Conservation (phyloP, 2,113 vertebrate genomes). For the Parotia lawesii region DNA sequence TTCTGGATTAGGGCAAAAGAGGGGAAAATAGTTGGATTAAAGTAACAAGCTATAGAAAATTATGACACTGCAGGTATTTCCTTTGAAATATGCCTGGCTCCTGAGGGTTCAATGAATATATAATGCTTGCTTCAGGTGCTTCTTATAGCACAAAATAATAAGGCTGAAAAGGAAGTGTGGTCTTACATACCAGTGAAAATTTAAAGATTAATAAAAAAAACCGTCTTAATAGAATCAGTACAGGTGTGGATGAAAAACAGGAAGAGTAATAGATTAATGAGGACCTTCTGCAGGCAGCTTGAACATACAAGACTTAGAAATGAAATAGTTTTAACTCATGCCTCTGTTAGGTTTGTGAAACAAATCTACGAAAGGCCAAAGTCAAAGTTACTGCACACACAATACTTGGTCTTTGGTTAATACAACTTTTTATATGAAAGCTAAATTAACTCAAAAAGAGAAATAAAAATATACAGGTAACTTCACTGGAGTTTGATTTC, state of each 20-base stretch:
- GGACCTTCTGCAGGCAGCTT: neutral
- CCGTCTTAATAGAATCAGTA: neutral
- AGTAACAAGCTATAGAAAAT: conserved; percentile 26
- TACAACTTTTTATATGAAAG: neutral
- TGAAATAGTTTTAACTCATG: neutral
- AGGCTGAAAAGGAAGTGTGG: neutral
- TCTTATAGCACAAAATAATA: conserved; percentile 20
- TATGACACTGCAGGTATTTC: neutral
- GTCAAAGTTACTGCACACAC: neutral
- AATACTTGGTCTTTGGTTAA: neutral
- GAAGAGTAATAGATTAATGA: neutral
- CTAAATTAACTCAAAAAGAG: neutral
- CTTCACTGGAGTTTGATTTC: neutral
- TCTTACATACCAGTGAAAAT: neutral
- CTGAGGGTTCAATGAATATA: conserved; percentile 49
- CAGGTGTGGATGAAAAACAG: neutral
- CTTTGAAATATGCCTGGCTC: conserved; percentile 11
- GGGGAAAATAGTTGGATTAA: neutral
- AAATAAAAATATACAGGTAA: neutral
- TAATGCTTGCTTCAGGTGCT: conserved; percentile 41
- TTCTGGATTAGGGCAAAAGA: neutral
- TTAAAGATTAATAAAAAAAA: conserved; percentile 4
- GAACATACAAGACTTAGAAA: neutral
- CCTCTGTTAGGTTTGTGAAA: neutral
- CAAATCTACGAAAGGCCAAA: neutral